Evolutionary conservation across 2,888 invertebrate species (phyloP).

Genomic region (Dromius quadrimaculatus): DNA sequence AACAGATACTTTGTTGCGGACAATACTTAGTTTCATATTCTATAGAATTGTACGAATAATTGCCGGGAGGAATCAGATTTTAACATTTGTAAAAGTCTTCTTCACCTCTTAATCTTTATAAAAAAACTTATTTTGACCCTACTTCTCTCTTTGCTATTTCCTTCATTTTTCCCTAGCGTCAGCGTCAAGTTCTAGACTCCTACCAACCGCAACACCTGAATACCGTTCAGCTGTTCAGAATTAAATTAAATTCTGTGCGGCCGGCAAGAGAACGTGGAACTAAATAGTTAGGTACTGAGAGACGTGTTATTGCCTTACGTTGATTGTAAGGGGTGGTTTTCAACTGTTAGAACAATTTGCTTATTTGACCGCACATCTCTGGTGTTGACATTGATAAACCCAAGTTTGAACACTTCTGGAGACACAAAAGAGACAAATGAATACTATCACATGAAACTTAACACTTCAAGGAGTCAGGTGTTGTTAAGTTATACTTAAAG

Average conservation of each 20-base stretch:
- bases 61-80: no score
- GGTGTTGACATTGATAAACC: constrained; percentile 39
- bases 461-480: no score
- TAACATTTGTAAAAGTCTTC: no score
- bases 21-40: no score
- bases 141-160: no score
- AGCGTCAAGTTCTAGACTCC: not conserved
- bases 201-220: constrained; percentile 28
- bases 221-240: constrained; percentile 26
- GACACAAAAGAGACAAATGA: no score
- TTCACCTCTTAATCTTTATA: no score
- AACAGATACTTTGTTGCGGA: no score
- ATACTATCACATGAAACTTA: no score
- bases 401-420: not conserved
- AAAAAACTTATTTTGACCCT: no score
- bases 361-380: constrained; percentile 37
- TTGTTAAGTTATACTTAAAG: no score
- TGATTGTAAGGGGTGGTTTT: constrained; percentile 51
- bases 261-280: not conserved
- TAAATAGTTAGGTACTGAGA: not conserved
- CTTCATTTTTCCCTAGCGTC: constrained; percentile 6
- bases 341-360: constrained; percentile 48
- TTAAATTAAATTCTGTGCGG: constrained; percentile 44
- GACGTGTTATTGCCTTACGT: constrained; percentile 49
- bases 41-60: no score